These are phyloP conservation scores for Galleria mellonella DNA, from an alignment of 1,140 invertebrate genomes.

Conservation along the genomic window DNA sequence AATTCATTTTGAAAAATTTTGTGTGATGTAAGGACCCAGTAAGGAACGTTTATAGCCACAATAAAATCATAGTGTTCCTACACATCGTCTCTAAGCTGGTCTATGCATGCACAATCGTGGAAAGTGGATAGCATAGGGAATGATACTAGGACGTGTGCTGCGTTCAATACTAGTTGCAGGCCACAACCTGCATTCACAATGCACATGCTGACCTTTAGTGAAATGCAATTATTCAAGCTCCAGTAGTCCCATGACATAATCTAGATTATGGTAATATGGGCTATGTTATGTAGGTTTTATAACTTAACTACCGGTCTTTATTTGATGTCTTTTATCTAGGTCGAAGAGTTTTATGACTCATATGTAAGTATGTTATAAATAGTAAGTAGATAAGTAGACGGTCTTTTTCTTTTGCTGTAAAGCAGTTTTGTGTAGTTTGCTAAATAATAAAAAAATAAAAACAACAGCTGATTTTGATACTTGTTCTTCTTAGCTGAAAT, in stretches of 20 bases:
- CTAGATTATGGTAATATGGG: constrained; percentile 39
- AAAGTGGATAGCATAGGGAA: constrained; percentile 58
- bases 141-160: constrained; percentile 42
- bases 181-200: constrained; percentile 14
- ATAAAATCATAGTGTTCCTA: constrained; percentile 57
- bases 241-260: constrained; percentile 69
- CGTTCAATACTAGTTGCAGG: constrained; percentile 21
- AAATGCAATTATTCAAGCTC: constrained; percentile 58
- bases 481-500: too few species aligned
- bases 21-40: too few species aligned
- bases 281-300: constrained; percentile 7
- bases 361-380: too few species aligned
- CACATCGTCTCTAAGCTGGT: constrained; percentile 43
- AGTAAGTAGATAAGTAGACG: too few species aligned
- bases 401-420: too few species aligned
- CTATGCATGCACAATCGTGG: constrained; percentile 29
- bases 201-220: constrained; percentile 37
- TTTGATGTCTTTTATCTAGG: too few species aligned
- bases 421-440: too few species aligned
- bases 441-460: too few species aligned
- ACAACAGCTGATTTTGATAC: too few species aligned
- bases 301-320: background rate
- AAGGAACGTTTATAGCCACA: constrained; percentile 10
- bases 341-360: too few species aligned
- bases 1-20: too few species aligned